Evolutionary conservation across 2,113 vertebrate species (phyloP).

Genomic region (Zootoca vivipara): DNA sequence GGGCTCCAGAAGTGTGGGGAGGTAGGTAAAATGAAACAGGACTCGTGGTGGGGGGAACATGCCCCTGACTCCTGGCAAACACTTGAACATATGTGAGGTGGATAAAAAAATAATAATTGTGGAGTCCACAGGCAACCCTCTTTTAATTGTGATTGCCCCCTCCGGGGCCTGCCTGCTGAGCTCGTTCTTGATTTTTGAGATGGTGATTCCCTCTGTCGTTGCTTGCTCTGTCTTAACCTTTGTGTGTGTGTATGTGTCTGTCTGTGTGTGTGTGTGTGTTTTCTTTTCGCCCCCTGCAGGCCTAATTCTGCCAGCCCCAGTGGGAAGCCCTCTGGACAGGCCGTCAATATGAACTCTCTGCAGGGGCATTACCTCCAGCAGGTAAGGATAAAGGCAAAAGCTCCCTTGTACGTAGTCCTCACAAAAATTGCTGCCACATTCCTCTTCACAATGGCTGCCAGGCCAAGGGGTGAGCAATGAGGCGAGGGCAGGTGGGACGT

Average conservation of each 20-base stretch:
- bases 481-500: neutral
- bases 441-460: neutral
- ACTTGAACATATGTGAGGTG: neutral
- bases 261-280: conserved; percentile 74
- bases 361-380: conserved; percentile 93
- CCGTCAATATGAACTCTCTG: conserved; percentile 84
- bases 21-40: neutral
- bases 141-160: neutral
- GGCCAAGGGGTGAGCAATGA: no score
- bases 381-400: conserved; percentile 74
- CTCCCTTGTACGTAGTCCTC: no score
- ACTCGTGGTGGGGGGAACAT: neutral
- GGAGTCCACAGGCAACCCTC: neutral
- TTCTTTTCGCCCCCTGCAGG: conserved; percentile 78
- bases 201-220: no score
- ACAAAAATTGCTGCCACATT: no score
- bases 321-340: conserved; percentile 90
- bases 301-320: conserved; percentile 97
- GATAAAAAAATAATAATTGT: neutral
- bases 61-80: neutral
- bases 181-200: neutral
- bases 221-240: neutral
- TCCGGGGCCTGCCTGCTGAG: neutral
- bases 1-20: neutral
- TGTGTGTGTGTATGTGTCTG: neutral